phyloP scores from a whole-genome alignment of 2,797 vertebrate genomes.

The Margarornis squamiger region DNA sequence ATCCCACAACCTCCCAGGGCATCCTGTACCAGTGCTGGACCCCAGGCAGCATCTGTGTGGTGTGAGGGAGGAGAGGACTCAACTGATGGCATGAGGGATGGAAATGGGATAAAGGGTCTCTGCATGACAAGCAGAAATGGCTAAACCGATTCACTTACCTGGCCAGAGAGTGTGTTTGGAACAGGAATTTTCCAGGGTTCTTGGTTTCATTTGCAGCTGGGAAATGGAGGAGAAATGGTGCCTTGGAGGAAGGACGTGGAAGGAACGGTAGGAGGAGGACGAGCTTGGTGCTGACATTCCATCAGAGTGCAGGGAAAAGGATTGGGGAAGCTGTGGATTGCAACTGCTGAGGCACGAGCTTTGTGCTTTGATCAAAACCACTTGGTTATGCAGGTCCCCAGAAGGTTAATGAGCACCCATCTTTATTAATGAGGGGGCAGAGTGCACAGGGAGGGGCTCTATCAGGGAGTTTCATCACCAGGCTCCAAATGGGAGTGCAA shows the following conservation, averaged over 20 bases:
- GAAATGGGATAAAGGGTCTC: neutral
- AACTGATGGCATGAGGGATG: neutral
- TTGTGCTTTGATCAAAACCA: neutral
- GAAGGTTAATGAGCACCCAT: neutral
- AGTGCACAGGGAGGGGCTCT: neutral
- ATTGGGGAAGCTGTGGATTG: neutral
- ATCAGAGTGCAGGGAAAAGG: neutral
- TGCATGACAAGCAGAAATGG: neutral
- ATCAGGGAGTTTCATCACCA: neutral
- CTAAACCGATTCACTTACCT: neutral
- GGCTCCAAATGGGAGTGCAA: neutral
- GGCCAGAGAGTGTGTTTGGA: neutral
- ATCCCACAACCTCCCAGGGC: neutral
- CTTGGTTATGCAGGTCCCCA: neutral
- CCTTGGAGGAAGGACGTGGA: neutral
- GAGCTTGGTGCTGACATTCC: neutral
- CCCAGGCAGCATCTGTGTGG: neutral
- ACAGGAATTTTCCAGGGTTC: neutral
- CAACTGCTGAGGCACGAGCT: neutral
- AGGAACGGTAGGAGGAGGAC: neutral
- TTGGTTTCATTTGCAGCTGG: neutral
- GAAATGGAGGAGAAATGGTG: neutral
- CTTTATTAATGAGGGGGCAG: neutral
- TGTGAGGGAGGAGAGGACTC: neutral
- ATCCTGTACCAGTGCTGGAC: neutral